Base-by-base conservation (phyloP, 2,113 vertebrate species). In the Lichenostomus cassidix region DNA sequence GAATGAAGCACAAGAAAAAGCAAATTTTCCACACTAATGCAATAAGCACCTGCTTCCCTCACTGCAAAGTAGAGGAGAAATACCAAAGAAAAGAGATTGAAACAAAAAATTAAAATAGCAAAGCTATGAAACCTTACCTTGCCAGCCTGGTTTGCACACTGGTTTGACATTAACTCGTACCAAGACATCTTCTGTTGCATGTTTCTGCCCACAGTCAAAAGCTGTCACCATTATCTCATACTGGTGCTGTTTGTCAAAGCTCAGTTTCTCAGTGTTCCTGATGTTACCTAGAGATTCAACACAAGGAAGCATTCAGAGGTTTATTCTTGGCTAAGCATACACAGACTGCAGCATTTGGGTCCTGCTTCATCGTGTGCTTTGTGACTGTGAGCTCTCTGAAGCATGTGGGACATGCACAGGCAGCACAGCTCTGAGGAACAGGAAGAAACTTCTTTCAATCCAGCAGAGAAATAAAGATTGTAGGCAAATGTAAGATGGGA, bases 71-170 rank as follows among this genome's bases (percentile, higher is more conserved):
- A 3, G 31, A 83, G 10, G 11, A 4, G 35, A 74, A 77, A 76
- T 9, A 62, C 3, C 16, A 39, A 35, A 63, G n/a, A 52, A 77
- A 75, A 71, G 13, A 46, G 11, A 73, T 29, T 39, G 41, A 15
- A 41, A 86, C 6, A 55, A 49, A 49, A 49, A 44, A 24, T 4
- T 22, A 28, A 73, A 47, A 29, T 12, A 60, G 3, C 37, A 52
- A 17, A 67, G 59, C 14, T 44, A 19, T 27, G 29, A 75, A 86
- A 44, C n/a, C 98, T 95, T 96, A 99, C 99, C 99, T 99, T 99
- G 99, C 99, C 99, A 99, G 89, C 99, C 99, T 25, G 99, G 99
- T 92, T 99, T 99, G 97, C 99, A 99, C 81, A 99, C 98, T 3
- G 99, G 99, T 95, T 99, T 99, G 96, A 99, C 98, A 8, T 99